Percentiles rank a stretch among this genome's conserved stretches.
Conservation (phyloP, 1,140 invertebrate species). For the Ceratoteleas bidentatus region DNA sequence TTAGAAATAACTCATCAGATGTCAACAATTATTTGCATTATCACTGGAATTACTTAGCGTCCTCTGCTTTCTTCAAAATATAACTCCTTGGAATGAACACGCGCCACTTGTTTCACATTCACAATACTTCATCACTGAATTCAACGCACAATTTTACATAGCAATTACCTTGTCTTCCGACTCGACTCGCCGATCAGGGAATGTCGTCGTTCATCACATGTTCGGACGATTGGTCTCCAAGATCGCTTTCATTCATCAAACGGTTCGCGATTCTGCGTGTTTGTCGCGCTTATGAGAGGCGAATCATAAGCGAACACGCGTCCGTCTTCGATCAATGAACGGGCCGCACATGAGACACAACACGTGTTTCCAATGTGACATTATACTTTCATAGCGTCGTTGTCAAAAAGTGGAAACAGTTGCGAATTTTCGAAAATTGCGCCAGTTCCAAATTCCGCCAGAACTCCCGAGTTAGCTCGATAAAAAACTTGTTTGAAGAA, state of each 20-base stretch:
- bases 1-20: too few species aligned
- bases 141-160: too few species aligned
- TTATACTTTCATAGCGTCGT: slow-evolving; percentile 4
- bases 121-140: too few species aligned
- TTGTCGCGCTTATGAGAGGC: slow-evolving; percentile 21
- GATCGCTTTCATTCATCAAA: slow-evolving; percentile 30
- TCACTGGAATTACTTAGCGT: too few species aligned
- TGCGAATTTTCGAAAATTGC: slow-evolving; percentile 2
- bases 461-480: too few species aligned
- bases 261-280: slow-evolving; percentile 27
- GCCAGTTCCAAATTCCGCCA: background rate
- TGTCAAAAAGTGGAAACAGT: too few species aligned
- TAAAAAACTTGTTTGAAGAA: background rate
- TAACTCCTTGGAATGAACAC: too few species aligned
- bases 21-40: too few species aligned
- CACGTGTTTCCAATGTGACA: slow-evolving; percentile 48
- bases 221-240: slow-evolving; percentile 1
- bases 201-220: slow-evolving; percentile 8
- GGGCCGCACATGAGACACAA: slow-evolving; percentile 33
- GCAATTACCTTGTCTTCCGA: too few species aligned
- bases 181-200: too few species aligned
- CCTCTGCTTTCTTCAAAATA: too few species aligned
- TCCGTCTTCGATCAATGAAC: slow-evolving; percentile 45
- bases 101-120: too few species aligned
- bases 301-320: slow-evolving; percentile 51